Conservation (phyloP, 2,113 vertebrate species). For the Podocnemis expansa region DNA sequence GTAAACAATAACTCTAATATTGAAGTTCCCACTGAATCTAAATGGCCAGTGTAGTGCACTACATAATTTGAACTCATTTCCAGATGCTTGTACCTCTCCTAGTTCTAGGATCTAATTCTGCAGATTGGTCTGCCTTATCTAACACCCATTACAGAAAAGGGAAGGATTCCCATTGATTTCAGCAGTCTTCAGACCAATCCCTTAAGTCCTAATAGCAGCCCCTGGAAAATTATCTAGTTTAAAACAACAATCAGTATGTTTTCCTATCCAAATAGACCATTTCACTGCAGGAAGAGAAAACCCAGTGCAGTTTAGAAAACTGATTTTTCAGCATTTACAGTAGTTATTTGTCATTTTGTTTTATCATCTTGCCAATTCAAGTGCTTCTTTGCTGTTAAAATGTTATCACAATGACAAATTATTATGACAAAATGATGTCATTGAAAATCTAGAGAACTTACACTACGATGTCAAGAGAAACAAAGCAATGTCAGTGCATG, state of each 20-base stretch:
- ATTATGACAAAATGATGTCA: conserved; percentile 23
- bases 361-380: conserved; percentile 7
- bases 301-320: background rate
- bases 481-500: background rate
- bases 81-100: background rate
- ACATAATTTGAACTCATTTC: background rate
- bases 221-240: no score
- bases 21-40: background rate
- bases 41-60: background rate
- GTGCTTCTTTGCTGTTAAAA: conserved; percentile 4
- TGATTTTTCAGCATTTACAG: background rate
- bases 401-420: conserved; percentile 1
- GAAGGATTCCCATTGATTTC: background rate
- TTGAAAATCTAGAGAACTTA: background rate
- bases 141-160: background rate
- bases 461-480: background rate
- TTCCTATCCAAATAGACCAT: background rate
- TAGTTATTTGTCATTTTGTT: background rate
- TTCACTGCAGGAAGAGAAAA: background rate
- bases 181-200: background rate
- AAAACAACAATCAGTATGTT: background rate
- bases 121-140: background rate
- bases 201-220: background rate
- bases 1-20: background rate
- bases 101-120: background rate